Percentiles rank a stretch among this genome's conserved stretches.
Evolutionary conservation across 2,113 vertebrate genomes (phyloP).

Genomic region (Fulmarus glacialis): DNA sequence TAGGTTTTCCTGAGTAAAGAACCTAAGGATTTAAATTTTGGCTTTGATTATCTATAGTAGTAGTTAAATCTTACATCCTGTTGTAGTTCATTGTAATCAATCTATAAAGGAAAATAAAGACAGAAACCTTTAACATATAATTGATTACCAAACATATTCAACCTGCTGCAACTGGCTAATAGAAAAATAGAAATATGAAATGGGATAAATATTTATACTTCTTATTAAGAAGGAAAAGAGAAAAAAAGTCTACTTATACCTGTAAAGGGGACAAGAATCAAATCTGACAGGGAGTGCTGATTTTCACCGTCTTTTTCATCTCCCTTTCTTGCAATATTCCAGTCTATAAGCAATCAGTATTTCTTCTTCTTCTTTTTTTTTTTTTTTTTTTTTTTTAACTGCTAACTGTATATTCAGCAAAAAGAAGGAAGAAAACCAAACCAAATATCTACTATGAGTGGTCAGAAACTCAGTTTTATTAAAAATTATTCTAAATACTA

Average conservation of each 20-base stretch:
- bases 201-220: not conserved
- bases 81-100: not conserved
- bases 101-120: not conserved
- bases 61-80: not conserved
- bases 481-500: not conserved
- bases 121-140: not conserved
- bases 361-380: no score
- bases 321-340: not conserved
- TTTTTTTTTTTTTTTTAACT: not conserved
- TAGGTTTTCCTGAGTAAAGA: not conserved
- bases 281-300: not conserved
- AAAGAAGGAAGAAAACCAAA: not conserved
- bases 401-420: not conserved
- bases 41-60: not conserved
- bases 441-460: not conserved
- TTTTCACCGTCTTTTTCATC: not conserved
- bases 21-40: not conserved
- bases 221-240: not conserved
- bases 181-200: not conserved
- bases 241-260: not conserved
- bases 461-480: not conserved
- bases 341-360: not conserved
- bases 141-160: not conserved
- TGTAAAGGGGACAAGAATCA: not conserved
- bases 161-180: not conserved